Base-by-base conservation (phyloP, 2,888 invertebrate genomes). In the Lithophane semibrunnea region DNA sequence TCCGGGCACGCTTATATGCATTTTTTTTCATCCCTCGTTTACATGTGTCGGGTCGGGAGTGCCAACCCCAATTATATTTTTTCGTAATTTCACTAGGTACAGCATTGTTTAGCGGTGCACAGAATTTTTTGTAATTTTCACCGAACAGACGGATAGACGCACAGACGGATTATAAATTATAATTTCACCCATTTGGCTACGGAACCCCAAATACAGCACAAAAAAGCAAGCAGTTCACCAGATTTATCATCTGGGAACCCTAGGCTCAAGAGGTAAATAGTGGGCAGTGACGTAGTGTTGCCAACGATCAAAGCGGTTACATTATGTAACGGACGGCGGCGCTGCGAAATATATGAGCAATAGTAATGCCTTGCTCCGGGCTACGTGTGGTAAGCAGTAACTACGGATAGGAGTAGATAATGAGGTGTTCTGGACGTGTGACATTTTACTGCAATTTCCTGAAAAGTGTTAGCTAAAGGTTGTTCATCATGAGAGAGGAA, bases 251-350 rank as follows among this genome's bases (percentile, higher is more conserved):
- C 13, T n/a, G 66, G 37, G 63, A 86, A 67, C 88, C 88, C 87
- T 88, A 83, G 18, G 54, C 44, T 44, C 56, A 73, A 77, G 77
- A 77, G 78, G 85, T 86, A 86, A 88, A 86, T 88, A 76, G 85
- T 76, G 76, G 77, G 77, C 64, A 78, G 71, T 83, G 88, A 87
- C 83, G 87, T 77, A 68, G 79, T 74, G 69, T 82, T 85, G 84
- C 83, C 89, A 90, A 88, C 90, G 87, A 89, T 85, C 88, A 79
- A 75, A 85, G 76, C 88, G 87, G 88, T 88, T 89, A 85, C 71
- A 70, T 90, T 87, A 89, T 86, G 84, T 89, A 90, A 89, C 81
- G 73, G 80, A 75, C 70, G 72, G 72, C 54, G 54, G 69, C 61
- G 71, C 84, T 83, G 79, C 71, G 87, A 81, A 85, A 86, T 79